Evolutionary conservation across 2,113 vertebrate genomes (phyloP).

Genomic region (Suricata suricatta): DNA sequence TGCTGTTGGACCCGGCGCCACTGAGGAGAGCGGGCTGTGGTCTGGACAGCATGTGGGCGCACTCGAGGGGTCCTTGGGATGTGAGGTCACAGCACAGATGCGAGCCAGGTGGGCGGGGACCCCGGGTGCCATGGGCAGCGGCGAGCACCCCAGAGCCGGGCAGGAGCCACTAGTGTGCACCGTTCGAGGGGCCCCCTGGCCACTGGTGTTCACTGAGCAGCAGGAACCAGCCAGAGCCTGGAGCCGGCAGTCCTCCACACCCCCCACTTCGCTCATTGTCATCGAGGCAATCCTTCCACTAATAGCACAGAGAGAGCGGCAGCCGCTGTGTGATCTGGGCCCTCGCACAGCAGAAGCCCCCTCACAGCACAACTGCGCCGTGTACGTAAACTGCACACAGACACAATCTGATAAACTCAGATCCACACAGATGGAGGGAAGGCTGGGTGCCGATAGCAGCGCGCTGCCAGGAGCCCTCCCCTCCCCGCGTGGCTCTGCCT

Average conservation of each 20-base stretch:
- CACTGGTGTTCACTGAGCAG: not conserved
- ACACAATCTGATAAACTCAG: not conserved
- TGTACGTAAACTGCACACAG: not conserved
- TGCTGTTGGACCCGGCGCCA: accelerated
- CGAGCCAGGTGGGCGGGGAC: accelerated
- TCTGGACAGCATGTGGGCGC: accelerated
- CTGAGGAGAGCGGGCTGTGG: not conserved
- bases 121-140: too few species aligned
- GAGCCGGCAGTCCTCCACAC: too few species aligned
- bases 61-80: not conserved
- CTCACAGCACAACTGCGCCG: accelerated
- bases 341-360: accelerated
- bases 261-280: accelerated
- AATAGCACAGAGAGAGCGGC: accelerated
- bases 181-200: accelerated
- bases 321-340: accelerated
- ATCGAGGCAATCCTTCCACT: accelerated
- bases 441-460: constrained; percentile 34
- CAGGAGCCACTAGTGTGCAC: accelerated
- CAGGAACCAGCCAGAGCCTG: not conserved
- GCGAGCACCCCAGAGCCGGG: too few species aligned
- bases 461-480: not conserved
- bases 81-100: not conserved
- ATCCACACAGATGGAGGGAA: not conserved
- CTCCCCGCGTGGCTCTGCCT: not conserved